Conservation (phyloP, 2,797 vertebrate species). For the Chromobotia macracanthus region DNA sequence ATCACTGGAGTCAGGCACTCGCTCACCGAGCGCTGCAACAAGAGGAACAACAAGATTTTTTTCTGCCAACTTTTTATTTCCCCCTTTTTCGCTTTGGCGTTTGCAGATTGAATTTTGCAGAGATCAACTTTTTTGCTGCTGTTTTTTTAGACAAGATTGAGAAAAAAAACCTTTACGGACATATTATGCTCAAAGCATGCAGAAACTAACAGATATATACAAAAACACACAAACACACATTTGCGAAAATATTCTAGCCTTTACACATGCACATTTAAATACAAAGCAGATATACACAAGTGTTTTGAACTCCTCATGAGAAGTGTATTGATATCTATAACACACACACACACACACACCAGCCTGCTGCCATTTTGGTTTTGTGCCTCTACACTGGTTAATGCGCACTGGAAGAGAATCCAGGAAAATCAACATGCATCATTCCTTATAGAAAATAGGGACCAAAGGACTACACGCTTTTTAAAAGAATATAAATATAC, state of each 20-base stretch:
- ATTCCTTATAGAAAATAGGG: conserved; percentile 99
- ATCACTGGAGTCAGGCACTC: conserved; percentile 81
- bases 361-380: conserved; percentile 89
- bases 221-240: conserved; percentile 55
- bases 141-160: conserved; percentile 80
- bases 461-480: conserved; percentile 99
- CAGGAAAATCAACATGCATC: conserved; percentile 95
- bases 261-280: conserved; percentile 54
- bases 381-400: conserved; percentile 84
- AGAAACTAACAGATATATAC: conserved; percentile 74
- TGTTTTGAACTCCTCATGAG: conserved; percentile 47
- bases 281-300: conserved; percentile 53
- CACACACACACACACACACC: conserved; percentile 75
- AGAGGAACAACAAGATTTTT: conserved; percentile 61
- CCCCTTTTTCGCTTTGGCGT: conserved; percentile 76
- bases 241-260: conserved; percentile 33
- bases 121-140: conserved; percentile 85
- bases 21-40: conserved; percentile 68
- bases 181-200: conserved; percentile 86
- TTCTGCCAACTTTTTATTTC: conserved; percentile 63
- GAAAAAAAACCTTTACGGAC: conserved; percentile 77
- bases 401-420: conserved; percentile 83
- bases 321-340: conserved; percentile 54
- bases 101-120: conserved; percentile 80
- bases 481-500: conserved; percentile 89